Conservation (phyloP, 1,140 invertebrate species). For the Polypedilum pembai region DNA sequence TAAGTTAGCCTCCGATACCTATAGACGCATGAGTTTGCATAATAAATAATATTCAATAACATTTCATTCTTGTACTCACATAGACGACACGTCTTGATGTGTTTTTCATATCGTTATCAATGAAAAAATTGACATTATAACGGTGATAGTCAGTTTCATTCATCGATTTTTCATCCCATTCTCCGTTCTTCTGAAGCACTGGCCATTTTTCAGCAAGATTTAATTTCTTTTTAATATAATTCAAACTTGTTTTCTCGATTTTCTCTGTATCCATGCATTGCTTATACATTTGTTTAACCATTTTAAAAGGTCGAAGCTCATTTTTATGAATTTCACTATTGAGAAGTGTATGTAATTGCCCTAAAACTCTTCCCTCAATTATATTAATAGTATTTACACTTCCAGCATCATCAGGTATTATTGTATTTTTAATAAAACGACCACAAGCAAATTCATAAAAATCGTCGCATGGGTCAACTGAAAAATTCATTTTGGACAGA, state of each 20-base stretch:
- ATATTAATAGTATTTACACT: conserved; percentile 20
- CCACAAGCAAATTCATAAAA: conserved; percentile 29
- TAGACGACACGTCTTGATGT: conserved; percentile 6
- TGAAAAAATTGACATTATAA: conserved; percentile 42
- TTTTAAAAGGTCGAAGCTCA: conserved; percentile 1
- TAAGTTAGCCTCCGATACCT: conserved; percentile 54
- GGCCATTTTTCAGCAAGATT: conserved; percentile 55
- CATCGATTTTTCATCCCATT: conserved; percentile 43
- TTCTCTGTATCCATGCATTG: conserved; percentile 37
- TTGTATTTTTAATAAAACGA: conserved; percentile 44
- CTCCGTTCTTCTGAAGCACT: conserved; percentile 44
- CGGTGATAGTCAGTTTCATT: conserved; percentile 35
- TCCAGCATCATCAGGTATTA: conserved; percentile 47
- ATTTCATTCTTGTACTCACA: conserved; percentile 18
- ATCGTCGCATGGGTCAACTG: conserved; percentile 47
- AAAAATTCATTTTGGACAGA: background rate
- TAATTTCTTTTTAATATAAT: conserved; percentile 45
- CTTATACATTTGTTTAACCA: conserved; percentile 33
- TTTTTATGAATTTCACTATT: background rate
- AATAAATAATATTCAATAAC: background rate
- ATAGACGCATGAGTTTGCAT: background rate
- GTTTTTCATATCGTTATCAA: conserved; percentile 49
- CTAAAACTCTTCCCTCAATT: conserved; percentile 12
- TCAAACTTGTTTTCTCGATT: conserved; percentile 40
- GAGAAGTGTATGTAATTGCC: background rate